A percentile compares a stretch with the other conserved stretches of the same genome.
phyloP scores from a whole-genome alignment of 2,113 vertebrate genomes.

The Meles meles region DNA sequence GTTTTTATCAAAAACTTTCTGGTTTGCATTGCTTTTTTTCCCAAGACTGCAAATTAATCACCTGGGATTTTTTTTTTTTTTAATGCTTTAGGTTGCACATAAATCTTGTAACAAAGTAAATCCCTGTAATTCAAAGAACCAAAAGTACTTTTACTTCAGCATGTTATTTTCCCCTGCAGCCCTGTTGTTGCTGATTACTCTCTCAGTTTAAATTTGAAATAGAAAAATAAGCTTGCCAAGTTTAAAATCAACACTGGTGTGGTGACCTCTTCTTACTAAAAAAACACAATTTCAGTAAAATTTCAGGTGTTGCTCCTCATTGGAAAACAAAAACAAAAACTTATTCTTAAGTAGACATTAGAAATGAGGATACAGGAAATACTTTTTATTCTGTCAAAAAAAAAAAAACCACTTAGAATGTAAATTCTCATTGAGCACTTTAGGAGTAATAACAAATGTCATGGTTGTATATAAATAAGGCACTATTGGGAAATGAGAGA shows the following conservation, averaged over 20 bases:
- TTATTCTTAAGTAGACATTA: background rate
- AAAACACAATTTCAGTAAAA: background rate
- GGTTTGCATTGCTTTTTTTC: background rate
- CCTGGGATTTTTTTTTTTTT: background rate
- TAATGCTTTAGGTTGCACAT: constrained; percentile 53
- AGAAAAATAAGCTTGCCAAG: constrained; percentile 37
- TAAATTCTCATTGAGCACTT: background rate
- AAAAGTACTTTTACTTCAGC: constrained; percentile 27
- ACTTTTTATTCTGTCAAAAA: background rate
- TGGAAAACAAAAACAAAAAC: background rate
- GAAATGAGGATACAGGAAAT: background rate
- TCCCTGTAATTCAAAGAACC: constrained; percentile 34
- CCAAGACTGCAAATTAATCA: constrained; percentile 52
- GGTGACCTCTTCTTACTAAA: background rate
- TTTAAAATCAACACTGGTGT: background rate
- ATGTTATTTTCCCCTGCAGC: constrained; percentile 41
- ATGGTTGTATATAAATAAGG: background rate
- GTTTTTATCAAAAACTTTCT: constrained; percentile 24
- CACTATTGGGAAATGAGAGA: background rate
- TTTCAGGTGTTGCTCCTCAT: background rate
- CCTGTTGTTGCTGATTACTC: constrained; percentile 12
- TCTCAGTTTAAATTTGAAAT: constrained; percentile 43
- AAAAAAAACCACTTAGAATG: background rate
- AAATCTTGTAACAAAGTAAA: constrained; percentile 61
- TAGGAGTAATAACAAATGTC: background rate